Evolutionary conservation across 2,888 invertebrate genomes (phyloP).

Genomic region (Zhuqinia jingwanae): DNA sequence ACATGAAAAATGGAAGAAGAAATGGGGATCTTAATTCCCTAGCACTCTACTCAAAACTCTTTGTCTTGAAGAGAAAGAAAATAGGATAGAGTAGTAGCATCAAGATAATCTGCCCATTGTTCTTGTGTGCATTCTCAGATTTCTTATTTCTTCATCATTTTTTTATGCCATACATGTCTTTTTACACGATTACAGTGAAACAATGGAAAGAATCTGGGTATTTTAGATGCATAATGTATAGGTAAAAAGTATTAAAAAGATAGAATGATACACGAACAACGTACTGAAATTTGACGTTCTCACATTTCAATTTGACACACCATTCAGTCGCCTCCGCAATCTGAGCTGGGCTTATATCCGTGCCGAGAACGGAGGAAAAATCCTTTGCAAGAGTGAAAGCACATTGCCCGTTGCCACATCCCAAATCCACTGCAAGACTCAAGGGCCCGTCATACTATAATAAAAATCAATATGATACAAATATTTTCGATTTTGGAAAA

Average conservation of each 20-base stretch:
- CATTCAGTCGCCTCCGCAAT: slow-evolving; percentile 80
- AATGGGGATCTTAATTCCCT: too few species aligned
- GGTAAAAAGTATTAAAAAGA: neutral
- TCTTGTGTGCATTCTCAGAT: too few species aligned
- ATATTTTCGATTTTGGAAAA: neutral
- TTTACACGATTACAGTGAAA: neutral
- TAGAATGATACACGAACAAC: slow-evolving; percentile 37
- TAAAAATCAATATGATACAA: neutral
- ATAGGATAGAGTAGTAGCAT: neutral
- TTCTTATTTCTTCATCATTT: slow-evolving; percentile 25
- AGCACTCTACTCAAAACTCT: neutral
- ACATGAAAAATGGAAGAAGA: slow-evolving; percentile 34
- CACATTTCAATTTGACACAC: slow-evolving; percentile 76
- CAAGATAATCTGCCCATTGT: neutral
- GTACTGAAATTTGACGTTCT: slow-evolving; percentile 80
- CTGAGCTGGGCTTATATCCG: slow-evolving; percentile 81
- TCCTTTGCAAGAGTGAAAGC: slow-evolving; percentile 80
- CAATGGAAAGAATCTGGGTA: neutral
- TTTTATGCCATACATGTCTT: neutral
- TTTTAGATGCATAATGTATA: neutral
- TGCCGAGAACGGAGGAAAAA: slow-evolving; percentile 81
- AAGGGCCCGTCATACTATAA: slow-evolving; percentile 58
- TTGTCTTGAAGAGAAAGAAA: neutral
- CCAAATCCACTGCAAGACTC: slow-evolving; percentile 81
- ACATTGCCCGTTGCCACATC: slow-evolving; percentile 82